phyloP scores from a whole-genome alignment of 92 coral and sea anemone species.

The Palythoa heliodiscus region DNA sequence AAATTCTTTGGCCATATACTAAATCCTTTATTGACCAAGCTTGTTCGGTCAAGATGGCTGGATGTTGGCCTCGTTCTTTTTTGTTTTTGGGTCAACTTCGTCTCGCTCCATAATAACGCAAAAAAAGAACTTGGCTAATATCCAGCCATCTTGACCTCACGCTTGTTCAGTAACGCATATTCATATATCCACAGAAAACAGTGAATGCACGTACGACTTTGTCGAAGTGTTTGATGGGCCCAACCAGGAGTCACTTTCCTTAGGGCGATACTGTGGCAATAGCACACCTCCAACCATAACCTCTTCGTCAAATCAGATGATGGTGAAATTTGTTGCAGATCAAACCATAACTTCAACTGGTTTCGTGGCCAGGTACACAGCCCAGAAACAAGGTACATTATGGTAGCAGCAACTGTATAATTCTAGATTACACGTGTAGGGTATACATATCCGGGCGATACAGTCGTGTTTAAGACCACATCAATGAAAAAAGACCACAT shows the following conservation, averaged over 20 bases:
- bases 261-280: constrained; percentile 74
- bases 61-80: no score
- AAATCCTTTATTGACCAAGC: no score
- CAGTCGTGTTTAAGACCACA: no score
- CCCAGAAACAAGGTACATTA: constrained; percentile 48
- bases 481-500: not conserved
- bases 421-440: no score
- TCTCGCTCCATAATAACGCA: no score
- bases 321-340: constrained; percentile 85
- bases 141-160: no score
- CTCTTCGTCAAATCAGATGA: constrained; percentile 71
- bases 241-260: constrained; percentile 33
- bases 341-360: constrained; percentile 76
- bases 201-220: constrained; percentile 85
- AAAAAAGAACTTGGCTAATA: no score
- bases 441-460: no score
- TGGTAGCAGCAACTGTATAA: not conserved
- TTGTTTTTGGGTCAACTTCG: no score
- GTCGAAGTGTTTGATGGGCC: constrained; percentile 88
- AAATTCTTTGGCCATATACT: no score
- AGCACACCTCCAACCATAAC: constrained; percentile 61
- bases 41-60: no score
- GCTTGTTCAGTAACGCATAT: no score
- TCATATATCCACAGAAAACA: constrained; percentile 25
- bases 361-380: constrained; percentile 70